A percentile compares a stretch with the other conserved stretches of the same genome.
Conservation (phyloP, 2,113 vertebrate genomes). For the Mus musculus region DNA sequence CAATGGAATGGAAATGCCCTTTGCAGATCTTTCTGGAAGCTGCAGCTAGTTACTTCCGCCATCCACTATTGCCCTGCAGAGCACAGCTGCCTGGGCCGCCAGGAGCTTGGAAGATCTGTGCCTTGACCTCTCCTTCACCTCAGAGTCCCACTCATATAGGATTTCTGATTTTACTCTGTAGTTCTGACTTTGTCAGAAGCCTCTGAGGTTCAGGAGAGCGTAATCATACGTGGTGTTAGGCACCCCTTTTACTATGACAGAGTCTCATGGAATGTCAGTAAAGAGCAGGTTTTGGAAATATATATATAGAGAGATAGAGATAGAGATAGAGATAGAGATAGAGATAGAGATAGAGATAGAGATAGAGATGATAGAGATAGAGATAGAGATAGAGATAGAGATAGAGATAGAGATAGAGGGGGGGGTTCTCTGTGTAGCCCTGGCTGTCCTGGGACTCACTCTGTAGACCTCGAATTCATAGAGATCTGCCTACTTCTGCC, state of each 20-base stretch:
- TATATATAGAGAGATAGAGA: too few species aligned
- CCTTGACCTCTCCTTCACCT: constrained; percentile 53
- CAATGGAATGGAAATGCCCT: constrained; percentile 55
- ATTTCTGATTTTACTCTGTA: constrained; percentile 21
- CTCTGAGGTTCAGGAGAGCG: not conserved
- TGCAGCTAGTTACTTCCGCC: constrained; percentile 53
- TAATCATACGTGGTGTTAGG: constrained; percentile 29
- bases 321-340: too few species aligned
- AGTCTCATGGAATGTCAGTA: not conserved
- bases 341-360: too few species aligned
- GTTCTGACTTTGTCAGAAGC: constrained; percentile 47
- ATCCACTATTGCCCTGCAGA: constrained; percentile 30
- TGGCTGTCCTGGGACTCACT: not conserved
- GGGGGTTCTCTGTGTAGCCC: not conserved
- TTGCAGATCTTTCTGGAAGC: constrained; percentile 61
- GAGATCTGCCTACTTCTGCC: not conserved
- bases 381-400: too few species aligned
- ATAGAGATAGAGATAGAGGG: too few species aligned
- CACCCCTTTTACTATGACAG: not conserved
- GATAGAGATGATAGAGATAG: too few species aligned
- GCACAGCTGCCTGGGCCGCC: not conserved
- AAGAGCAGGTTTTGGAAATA: not conserved
- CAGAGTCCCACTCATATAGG: not conserved
- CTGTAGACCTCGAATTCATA: too few species aligned
- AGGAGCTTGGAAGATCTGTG: constrained; percentile 50